These are phyloP conservation scores for Nomada ferruginata DNA, from an alignment of 2,888 invertebrate species.

Conservation along the genomic window DNA sequence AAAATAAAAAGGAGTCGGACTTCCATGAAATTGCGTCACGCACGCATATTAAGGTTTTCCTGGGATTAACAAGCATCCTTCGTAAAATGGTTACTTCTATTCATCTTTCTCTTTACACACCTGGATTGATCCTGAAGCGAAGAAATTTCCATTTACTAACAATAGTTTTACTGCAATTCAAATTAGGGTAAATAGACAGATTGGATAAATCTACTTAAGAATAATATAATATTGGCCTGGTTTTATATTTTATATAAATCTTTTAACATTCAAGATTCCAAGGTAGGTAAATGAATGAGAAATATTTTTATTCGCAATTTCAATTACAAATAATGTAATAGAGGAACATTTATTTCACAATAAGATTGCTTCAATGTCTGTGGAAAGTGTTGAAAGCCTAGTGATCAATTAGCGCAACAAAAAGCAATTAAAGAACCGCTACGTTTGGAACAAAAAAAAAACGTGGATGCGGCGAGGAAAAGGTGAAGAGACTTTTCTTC, in stretches of 20 bases:
- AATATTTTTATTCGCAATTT: no score
- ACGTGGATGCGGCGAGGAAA: conserved; percentile 20
- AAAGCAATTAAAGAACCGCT: conserved; percentile 55
- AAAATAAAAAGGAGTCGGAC: neutral
- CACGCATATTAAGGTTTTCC: neutral
- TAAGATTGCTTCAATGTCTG: neutral
- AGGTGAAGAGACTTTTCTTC: conserved; percentile 50
- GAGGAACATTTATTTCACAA: no score
- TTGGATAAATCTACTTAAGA: no score
- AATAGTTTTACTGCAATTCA: no score
- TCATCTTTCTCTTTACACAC: neutral
- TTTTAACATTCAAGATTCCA: no score
- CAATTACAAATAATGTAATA: no score
- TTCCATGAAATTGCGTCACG: conserved; percentile 20
- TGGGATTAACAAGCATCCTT: neutral
- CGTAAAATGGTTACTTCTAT: neutral
- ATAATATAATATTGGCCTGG: no score
- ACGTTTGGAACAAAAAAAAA: conserved; percentile 32
- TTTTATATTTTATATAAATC: no score
- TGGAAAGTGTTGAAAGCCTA: conserved; percentile 10
- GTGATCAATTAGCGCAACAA: conserved; percentile 59
- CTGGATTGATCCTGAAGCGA: neutral
- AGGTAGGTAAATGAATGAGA: no score
- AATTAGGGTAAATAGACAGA: no score
- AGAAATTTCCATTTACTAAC: neutral